phyloP scores from a whole-genome alignment of 2,797 vertebrate species.

The Coilia nasus region DNA sequence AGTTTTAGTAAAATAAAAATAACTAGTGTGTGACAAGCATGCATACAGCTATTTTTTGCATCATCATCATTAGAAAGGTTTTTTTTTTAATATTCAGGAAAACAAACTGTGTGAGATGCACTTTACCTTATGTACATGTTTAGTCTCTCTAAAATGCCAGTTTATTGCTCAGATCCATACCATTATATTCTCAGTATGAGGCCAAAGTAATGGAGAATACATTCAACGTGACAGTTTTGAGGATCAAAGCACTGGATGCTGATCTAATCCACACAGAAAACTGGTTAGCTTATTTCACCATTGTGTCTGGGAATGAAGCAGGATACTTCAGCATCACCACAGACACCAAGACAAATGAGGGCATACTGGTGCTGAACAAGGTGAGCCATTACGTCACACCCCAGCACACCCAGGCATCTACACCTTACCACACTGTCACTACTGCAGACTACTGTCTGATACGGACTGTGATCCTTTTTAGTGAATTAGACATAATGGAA shows the following conservation, averaged over 20 bases:
- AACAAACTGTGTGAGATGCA: background rate
- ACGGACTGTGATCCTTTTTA: too few relatives aligned
- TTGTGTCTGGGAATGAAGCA: slow-evolving; percentile 89
- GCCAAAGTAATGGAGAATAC: slow-evolving; percentile 84
- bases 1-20: too few relatives aligned
- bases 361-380: slow-evolving; percentile 85
- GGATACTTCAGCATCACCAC: slow-evolving; percentile 86
- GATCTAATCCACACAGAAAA: slow-evolving; percentile 85
- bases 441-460: too few relatives aligned
- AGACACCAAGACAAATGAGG: slow-evolving; percentile 86
- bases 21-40: too few relatives aligned
- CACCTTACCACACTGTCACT: too few relatives aligned
- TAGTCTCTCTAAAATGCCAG: background rate
- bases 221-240: slow-evolving; percentile 77
- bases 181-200: slow-evolving; percentile 78
- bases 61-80: background rate
- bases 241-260: slow-evolving; percentile 82
- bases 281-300: slow-evolving; percentile 84
- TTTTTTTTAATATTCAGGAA: background rate
- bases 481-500: too few relatives aligned
- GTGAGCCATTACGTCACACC: slow-evolving; percentile 65
- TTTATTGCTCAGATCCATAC: background rate
- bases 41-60: background rate
- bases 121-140: background rate
- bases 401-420: background rate